Percentiles rank a stretch among this genome's conserved stretches.
Evolutionary conservation across 92 coral and sea anemone genomes (phyloP).

Genomic region (Epizoanthus rinbou): DNA sequence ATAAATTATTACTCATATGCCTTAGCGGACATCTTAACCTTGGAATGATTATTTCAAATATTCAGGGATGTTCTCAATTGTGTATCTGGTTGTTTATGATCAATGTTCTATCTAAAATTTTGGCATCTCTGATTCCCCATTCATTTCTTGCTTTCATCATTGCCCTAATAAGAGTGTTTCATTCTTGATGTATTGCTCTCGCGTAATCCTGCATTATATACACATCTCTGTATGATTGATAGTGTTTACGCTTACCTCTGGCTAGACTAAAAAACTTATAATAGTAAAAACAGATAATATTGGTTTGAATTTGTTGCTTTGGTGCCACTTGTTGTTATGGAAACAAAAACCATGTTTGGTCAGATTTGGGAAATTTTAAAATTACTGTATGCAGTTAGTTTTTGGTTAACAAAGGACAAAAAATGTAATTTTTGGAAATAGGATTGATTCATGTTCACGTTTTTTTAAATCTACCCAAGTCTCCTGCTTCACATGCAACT

Average conservation of each 20-base stretch:
- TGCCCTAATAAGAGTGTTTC: slow-evolving; percentile 11
- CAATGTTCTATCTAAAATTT: slow-evolving; percentile 5
- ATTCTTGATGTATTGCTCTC: neutral
- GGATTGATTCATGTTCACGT: too few relatives aligned
- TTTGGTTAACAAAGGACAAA: too few relatives aligned
- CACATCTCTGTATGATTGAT: neutral
- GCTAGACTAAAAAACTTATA: too few relatives aligned
- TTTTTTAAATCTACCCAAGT: too few relatives aligned
- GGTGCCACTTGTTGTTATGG: too few relatives aligned
- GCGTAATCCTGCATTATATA: neutral
- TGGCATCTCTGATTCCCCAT: neutral
- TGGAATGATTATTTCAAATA: neutral
- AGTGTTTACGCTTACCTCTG: neutral
- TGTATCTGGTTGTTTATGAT: slow-evolving; percentile 21
- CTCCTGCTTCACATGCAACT: too few relatives aligned
- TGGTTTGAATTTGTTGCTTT: too few relatives aligned
- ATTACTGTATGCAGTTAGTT: too few relatives aligned
- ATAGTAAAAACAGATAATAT: too few relatives aligned
- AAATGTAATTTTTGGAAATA: too few relatives aligned
- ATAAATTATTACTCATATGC: neutral
- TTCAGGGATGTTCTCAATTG: slow-evolving; percentile 7
- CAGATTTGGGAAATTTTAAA: too few relatives aligned
- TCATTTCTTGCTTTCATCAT: slow-evolving; percentile 25
- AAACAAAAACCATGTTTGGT: too few relatives aligned
- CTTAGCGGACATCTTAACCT: neutral